These are phyloP conservation scores for Oxygymnocypris stewartii DNA, from an alignment of 2,113 vertebrate genomes.

Conservation along the genomic window DNA sequence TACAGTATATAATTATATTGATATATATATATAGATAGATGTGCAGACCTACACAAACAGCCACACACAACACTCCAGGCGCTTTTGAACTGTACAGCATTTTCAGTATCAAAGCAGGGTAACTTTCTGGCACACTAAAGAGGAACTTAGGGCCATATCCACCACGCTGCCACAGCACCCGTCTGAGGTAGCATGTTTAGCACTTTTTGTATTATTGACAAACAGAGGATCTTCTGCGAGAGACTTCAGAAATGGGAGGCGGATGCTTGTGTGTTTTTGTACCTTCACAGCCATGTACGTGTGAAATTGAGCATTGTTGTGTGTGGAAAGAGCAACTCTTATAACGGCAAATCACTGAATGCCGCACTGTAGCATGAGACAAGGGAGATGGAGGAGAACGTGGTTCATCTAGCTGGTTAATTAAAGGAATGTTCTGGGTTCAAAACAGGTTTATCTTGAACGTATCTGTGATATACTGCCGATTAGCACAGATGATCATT, in stretches of 20 bases:
- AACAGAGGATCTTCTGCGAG: conserved; percentile 53
- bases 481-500: not conserved
- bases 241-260: conserved; percentile 7
- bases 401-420: not conserved
- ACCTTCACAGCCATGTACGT: conserved; percentile 55
- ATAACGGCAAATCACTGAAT: conserved; percentile 29
- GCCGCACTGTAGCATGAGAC: conserved; percentile 37
- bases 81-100: conserved; percentile 71
- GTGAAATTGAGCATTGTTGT: conserved; percentile 50
- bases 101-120: conserved; percentile 77
- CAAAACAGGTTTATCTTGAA: not conserved
- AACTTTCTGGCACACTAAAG: conserved; percentile 72
- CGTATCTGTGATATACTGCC: not conserved
- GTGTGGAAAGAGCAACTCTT: conserved; percentile 33
- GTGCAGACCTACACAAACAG: conserved; percentile 18
- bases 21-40: conserved; percentile 14
- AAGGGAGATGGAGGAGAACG: not conserved
- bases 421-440: conserved; percentile 1
- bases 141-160: conserved; percentile 81
- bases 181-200: conserved; percentile 58
- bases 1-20: not conserved
- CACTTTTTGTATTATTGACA: conserved; percentile 67
- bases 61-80: conserved; percentile 63
- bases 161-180: conserved; percentile 54
- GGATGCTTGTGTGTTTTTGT: conserved; percentile 56